Evolutionary conservation across 2,888 invertebrate species (phyloP), one percentile per base, ranked within the genome.

Genomic region (Xanthorhoe spadicearia): DNA sequence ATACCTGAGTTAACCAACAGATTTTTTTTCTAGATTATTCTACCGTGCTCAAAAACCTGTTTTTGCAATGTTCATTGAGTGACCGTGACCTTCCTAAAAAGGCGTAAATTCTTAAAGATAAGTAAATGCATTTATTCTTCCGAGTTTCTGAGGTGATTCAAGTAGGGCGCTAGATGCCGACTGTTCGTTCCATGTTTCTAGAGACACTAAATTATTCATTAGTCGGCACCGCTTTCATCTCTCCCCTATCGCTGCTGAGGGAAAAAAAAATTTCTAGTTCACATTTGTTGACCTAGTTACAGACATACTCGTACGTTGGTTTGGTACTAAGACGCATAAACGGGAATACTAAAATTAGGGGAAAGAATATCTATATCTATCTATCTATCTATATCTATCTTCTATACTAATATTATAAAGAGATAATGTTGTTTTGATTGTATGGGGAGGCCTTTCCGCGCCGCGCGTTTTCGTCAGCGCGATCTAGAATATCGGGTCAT

Each of bases 121-220:
- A n/a, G n/a, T n/a, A n/a, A 38, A 51, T 38, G 54, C n/a, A 69
- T 68, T 69, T 68, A 70, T 69, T 70, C 62, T 56, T 52, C 64
- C 19, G 55, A 61, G 54, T 69, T 69, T 69, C 61, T 54, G 61
- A 57, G 59, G 69, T 70, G 61, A 67, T 73, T 75, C 68, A 69
- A 72, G 70, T 71, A 69, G 59, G 54, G 69, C 57, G 61, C 69
- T 66, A 66, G 70, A 72, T 69, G 69, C 70, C 69, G 73, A 73
- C 72, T 74, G 74, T 70, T 72, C 74, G 70, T 71, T 74, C 72
- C 68, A 62, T 71, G 71, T 69, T 74, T 73, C 71, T 70, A 68
- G 64, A 72, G 74, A 73, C 68, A 74, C 70, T 78, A 77, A 80
- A 80, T 81, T 77, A 82, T 82, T 80, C 78, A 80, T 79, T 73